phyloP scores from a whole-genome alignment of 2,888 invertebrate genomes.

The Chymomyza fuscimana region DNA sequence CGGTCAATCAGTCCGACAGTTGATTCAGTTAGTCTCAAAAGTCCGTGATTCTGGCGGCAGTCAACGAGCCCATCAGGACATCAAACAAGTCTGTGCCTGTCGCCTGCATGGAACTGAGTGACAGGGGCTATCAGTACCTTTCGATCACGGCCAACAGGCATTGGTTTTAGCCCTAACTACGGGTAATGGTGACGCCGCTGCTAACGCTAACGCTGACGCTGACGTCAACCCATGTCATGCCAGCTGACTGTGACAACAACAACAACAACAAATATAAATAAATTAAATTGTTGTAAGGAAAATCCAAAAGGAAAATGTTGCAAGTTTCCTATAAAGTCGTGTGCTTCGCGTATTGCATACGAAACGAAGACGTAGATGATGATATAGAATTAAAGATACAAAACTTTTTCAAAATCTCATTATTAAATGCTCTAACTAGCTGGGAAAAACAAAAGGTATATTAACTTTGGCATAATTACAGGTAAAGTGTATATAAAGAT shows the following conservation, averaged over 20 bases:
- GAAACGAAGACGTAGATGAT: slow-evolving; percentile 57
- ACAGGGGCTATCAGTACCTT: slow-evolving; percentile 68
- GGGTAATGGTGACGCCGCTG: slow-evolving; percentile 14
- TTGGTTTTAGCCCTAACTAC: slow-evolving; percentile 1
- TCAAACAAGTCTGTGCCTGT: background rate
- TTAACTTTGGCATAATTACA: background rate
- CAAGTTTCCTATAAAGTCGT: slow-evolving; percentile 42
- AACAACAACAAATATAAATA: slow-evolving; percentile 62
- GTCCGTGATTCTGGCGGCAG: background rate
- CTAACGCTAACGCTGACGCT: background rate
- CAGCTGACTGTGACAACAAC: slow-evolving; percentile 54
- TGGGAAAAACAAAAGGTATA: background rate
- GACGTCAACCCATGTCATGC: slow-evolving; percentile 60
- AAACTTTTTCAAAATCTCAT: background rate
- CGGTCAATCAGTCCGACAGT: slow-evolving; percentile 33
- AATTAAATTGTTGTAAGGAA: slow-evolving; percentile 59
- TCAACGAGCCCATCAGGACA: background rate
- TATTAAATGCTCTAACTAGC: background rate
- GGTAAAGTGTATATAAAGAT: background rate
- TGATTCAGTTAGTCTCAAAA: background rate
- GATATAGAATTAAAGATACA: slow-evolving; percentile 29
- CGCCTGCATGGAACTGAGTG: slow-evolving; percentile 47
- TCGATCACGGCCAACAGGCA: slow-evolving; percentile 49
- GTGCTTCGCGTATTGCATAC: slow-evolving; percentile 57
- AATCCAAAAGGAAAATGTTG: slow-evolving; percentile 49